Base-by-base conservation (phyloP, 2,797 vertebrate species). In the Myoxocephalus aenaeus region DNA sequence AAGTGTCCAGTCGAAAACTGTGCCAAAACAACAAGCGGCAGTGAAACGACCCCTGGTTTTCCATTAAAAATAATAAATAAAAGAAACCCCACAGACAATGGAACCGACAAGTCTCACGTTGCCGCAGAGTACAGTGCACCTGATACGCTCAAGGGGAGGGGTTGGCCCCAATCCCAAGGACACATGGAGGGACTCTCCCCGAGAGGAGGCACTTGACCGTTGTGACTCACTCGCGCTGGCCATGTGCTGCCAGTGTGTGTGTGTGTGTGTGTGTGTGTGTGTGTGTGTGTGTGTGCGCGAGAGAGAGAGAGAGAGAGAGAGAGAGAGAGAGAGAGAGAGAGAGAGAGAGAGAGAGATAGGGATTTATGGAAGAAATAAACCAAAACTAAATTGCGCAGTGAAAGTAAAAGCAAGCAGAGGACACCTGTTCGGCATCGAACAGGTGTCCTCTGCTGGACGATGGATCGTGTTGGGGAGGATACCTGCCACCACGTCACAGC, bases 141-240 rank as follows among this genome's bases (percentile, higher is more conserved):
- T 94, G 93, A 93, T 89, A 75, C 82, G 73, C 83, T 83, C 73
- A 14, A 6, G 15, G 63, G 84, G 86, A 85, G 84, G 85, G 87
- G 32, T 4, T 32, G 32, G 32, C 82, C 84, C 72, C 84, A 80
- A 89, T 90, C 87, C 84, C 82, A 86, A 32, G 73, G 79, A 86
- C 87, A 83, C 89, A 88, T 80, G 80, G 84, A 86, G 91, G 92
- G 91, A 92, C 91, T 91, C 90, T 93, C 92, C 88, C 90, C 79
- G 75, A 73, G 82, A 85, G 71, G 73, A 90, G 88, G 70, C 80
- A 85, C 85, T 90, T 85, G 86, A 62, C 87, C 67, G 61, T 61
- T 77, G 79, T 92, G 92, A 94, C 85, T 93, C 93, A 95, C 87
- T 80, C 36, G 42, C 53, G 4, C 73, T 90, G 87, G 80, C 90